Conservation (phyloP, 2,888 invertebrate species). For the Lasioglossum lativentre region DNA sequence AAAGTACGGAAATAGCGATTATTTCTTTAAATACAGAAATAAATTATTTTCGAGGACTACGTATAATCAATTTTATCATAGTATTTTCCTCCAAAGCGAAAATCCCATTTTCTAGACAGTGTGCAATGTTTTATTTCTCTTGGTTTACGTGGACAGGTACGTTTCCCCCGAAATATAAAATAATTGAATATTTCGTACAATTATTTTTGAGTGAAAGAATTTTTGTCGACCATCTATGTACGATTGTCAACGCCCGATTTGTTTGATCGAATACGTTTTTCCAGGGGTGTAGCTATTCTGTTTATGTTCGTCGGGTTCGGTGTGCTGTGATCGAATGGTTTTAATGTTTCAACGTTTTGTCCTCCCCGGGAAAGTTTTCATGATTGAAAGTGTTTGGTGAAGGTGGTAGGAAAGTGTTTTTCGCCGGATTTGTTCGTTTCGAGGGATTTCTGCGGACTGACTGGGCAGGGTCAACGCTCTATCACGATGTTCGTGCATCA, state of each 20-base stretch:
- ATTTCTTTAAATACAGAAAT: not conserved
- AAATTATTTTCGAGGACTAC: not conserved
- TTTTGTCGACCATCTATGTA: not conserved
- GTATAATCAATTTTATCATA: not conserved
- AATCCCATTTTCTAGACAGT: not conserved
- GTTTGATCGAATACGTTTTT: not conserved
- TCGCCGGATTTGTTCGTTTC: constrained; percentile 46
- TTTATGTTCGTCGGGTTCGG: constrained; percentile 2
- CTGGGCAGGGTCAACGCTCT: constrained; percentile 66
- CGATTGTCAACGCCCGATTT: not conserved
- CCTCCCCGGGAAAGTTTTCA: not conserved
- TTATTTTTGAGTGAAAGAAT: not conserved
- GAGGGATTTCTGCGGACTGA: constrained; percentile 44
- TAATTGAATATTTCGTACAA: not conserved
- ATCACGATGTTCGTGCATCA: constrained; percentile 47
- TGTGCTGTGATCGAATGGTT: not conserved
- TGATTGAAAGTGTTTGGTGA: not conserved
- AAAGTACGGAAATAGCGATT: not conserved
- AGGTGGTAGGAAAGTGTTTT: not conserved
- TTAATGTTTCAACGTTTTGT: not conserved
- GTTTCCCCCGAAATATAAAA: not conserved
- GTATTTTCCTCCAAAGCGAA: not conserved
- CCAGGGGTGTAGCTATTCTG: constrained; percentile 11
- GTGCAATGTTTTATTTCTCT: not conserved
- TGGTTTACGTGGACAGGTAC: not conserved